These are phyloP conservation scores for Dendrocincla tyrannina DNA, from an alignment of 2,797 vertebrate genomes.

Conservation along the genomic window DNA sequence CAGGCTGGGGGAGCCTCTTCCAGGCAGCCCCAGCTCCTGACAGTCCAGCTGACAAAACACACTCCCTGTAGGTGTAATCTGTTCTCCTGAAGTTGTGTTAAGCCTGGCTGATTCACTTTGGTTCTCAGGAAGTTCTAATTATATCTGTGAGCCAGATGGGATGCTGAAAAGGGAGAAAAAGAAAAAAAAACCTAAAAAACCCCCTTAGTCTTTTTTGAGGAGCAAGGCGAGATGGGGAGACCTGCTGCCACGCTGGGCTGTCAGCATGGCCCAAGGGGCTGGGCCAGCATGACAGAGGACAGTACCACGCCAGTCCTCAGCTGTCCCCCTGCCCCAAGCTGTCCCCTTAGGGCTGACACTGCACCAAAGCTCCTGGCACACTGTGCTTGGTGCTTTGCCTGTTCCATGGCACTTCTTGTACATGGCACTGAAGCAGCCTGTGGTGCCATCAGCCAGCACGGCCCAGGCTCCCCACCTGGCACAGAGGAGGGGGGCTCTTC, in stretches of 20 bases:
- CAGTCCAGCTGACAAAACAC: neutral
- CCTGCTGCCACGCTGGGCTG: rapidly evolving
- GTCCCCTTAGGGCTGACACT: rapidly evolving
- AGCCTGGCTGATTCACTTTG: neutral
- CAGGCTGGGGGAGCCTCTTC: rapidly evolving
- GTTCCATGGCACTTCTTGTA: neutral
- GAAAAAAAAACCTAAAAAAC: neutral
- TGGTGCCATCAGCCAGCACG: rapidly evolving
- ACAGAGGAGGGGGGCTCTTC: neutral
- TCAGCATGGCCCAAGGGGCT: rapidly evolving
- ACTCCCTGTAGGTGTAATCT: neutral
- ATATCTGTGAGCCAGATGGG: neutral
- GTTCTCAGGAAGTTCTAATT: neutral
- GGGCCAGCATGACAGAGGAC: neutral
- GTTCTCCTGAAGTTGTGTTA: neutral
- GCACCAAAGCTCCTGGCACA: neutral
- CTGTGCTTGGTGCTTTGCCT: rapidly evolving
- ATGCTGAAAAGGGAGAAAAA: neutral
- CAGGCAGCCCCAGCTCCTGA: neutral
- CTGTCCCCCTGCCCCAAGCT: rapidly evolving
- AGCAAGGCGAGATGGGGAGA: rapidly evolving
- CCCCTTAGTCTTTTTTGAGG: neutral
- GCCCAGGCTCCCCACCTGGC: neutral
- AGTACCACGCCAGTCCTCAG: neutral
- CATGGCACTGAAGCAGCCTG: rapidly evolving